Evolutionary conservation across 2,797 vertebrate species (phyloP).

Genomic region (Melanogrammus aeglefinus): DNA sequence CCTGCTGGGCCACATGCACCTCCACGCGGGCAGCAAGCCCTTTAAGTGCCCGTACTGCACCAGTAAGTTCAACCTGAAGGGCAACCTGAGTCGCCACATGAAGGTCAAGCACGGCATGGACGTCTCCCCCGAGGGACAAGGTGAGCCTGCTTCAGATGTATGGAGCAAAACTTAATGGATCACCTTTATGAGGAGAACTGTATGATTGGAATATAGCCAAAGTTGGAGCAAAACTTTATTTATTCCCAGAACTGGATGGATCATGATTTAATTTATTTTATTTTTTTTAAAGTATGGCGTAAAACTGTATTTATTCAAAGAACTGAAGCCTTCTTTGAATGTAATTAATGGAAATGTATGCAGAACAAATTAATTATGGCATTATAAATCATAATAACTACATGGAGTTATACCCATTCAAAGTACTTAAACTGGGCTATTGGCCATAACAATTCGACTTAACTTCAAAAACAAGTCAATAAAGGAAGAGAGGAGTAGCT

Average conservation of each 20-base stretch:
- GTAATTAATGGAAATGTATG: too few species aligned
- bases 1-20: slow-evolving; percentile 97
- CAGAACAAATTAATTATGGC: too few species aligned
- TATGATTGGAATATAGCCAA: background rate
- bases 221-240: too few species aligned
- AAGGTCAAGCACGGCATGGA: slow-evolving; percentile 98
- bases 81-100: slow-evolving; percentile 98
- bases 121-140: slow-evolving; percentile 90
- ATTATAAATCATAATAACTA: too few species aligned
- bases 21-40: slow-evolving; percentile 95
- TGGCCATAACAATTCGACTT: too few species aligned
- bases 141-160: slow-evolving; percentile 53
- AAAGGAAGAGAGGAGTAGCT: background rate
- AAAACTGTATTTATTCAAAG: background rate
- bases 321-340: background rate
- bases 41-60: slow-evolving; percentile 99
- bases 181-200: background rate
- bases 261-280: background rate
- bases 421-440: too few species aligned
- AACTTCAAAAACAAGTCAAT: background rate
- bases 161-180: background rate
- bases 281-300: background rate
- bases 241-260: background rate
- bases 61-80: slow-evolving; percentile 98
- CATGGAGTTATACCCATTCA: too few species aligned